A percentile compares a stretch with the other conserved stretches of the same genome.
Conservation (phyloP, 1,140 invertebrate species). For the Nasonia vitripennis region DNA sequence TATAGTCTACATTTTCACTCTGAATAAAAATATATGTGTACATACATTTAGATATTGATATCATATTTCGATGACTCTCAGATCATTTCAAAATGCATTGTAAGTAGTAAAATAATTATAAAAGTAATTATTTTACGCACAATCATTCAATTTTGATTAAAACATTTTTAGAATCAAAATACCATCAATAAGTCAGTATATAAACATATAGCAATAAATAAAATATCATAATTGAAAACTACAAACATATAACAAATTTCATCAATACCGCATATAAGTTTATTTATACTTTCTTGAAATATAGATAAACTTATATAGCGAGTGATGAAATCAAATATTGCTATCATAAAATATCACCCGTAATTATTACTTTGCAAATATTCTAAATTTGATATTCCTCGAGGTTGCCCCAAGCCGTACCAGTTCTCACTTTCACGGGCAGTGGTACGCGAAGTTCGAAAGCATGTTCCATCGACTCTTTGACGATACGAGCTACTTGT, state of each 20-base stretch:
- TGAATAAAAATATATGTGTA: constrained; percentile 7
- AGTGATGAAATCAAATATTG: not conserved
- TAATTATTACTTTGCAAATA: constrained; percentile 28
- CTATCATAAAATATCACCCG: not conserved
- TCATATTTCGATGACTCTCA: not conserved
- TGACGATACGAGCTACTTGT: constrained; percentile 81
- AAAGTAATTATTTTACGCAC: constrained; percentile 1
- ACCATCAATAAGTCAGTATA: not conserved
- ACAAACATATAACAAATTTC: not conserved
- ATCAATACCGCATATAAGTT: not conserved
- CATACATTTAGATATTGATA: not conserved
- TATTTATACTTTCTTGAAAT: not conserved
- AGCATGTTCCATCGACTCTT: constrained; percentile 88
- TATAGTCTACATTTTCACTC: not conserved
- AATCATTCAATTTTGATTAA: not conserved
- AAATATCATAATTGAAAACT: constrained; percentile 11
- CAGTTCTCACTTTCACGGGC: constrained; percentile 90
- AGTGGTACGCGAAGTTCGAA: constrained; percentile 84
- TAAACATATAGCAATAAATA: not conserved
- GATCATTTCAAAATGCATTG: not conserved
- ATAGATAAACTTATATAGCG: not conserved
- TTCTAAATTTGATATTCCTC: constrained; percentile 69
- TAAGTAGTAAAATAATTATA: not conserved
- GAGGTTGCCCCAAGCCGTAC: constrained; percentile 86
- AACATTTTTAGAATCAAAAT: not conserved